Base-by-base conservation (phyloP, 1,140 invertebrate genomes). In the Neodiprion fabricii region DNA sequence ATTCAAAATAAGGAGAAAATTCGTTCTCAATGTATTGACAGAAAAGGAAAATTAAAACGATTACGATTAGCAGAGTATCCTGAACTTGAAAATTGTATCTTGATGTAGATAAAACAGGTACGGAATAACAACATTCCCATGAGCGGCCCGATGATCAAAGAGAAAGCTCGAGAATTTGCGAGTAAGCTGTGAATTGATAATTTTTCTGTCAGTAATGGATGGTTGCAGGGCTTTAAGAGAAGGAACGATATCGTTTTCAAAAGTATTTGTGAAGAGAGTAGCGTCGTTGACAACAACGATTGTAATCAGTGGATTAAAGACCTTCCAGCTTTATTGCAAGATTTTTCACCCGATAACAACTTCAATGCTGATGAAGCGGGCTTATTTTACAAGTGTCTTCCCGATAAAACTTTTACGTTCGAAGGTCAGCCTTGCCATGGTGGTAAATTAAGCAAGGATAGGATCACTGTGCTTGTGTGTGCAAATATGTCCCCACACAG, bases 141-240 rank as follows among this genome's bases (percentile, higher is more conserved):
- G 65, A 75, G 40, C 28, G 75, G 76, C 69, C 71, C 50, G 69
- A 48, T 78, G 48, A 73, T 80, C 48, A 77, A 79, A 76, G 65
- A 78, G 76, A 79, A 78, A 66, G 72, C 71, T 5, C 53, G 75
- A 65, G 76, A 77, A 66, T 78, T 79, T 71, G 70, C 72, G 72
- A 61, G 72, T 47, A 28, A 49, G 53, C 61, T 79, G 53, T 48
- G 70, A 40, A 61, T 71, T 49, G 48, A 50, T 12, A 74, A 77
- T 66, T 77, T 80, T 65, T 77, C 72, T n/a, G 76, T 74, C n/a
- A 77, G 73, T 28, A 79, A 71, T 48, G 79, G 79, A 40, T 80
- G 79, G 76, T 69, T 79, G 12, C 69, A 72, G 48, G 17, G 53
- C 47, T 74, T 74, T 40, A 49, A 61, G 23, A 61, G 67, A 40